These are phyloP conservation scores for Brenthis hecate DNA, from an alignment of 2,888 invertebrate species.

Conservation along the genomic window DNA sequence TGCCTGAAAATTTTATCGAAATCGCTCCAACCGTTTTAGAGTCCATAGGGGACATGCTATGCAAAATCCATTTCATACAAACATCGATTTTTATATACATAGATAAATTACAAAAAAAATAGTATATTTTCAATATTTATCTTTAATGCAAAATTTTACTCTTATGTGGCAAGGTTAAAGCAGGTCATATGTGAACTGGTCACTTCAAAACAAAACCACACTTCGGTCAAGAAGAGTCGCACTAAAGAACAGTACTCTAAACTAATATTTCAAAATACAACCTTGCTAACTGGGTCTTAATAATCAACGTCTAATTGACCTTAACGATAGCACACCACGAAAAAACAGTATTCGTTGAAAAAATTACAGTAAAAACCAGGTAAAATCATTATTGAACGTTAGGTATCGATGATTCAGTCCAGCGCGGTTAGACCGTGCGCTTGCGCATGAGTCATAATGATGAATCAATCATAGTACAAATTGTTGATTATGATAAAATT, in stretches of 20 bases:
- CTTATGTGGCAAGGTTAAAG: too few species aligned
- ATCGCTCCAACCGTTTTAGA: too few species aligned
- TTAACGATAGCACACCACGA: background rate
- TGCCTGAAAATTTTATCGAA: too few species aligned
- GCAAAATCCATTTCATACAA: too few species aligned
- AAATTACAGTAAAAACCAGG: slow-evolving; percentile 24
- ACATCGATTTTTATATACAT: too few species aligned
- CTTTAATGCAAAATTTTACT: too few species aligned
- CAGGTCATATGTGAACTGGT: too few species aligned
- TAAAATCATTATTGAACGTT: slow-evolving; percentile 19
- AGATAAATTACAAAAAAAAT: too few species aligned
- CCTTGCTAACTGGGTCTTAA: background rate
- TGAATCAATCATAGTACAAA: slow-evolving; percentile 31
- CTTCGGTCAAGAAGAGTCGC: too few species aligned
- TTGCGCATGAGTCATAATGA: slow-evolving; percentile 36
- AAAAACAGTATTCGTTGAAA: slow-evolving; percentile 12
- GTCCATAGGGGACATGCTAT: too few species aligned
- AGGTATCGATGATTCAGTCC: slow-evolving; percentile 33
- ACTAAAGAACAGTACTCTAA: background rate
- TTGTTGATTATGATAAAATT: slow-evolving; percentile 13
- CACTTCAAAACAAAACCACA: too few species aligned
- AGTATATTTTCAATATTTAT: too few species aligned
- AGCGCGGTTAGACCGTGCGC: slow-evolving; percentile 25
- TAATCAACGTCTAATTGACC: slow-evolving; percentile 9
- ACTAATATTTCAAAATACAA: background rate